Evolutionary conservation across 1,140 invertebrate genomes (phyloP), one percentile per base, ranked within the genome.

Genomic region (Cydia splendana): DNA sequence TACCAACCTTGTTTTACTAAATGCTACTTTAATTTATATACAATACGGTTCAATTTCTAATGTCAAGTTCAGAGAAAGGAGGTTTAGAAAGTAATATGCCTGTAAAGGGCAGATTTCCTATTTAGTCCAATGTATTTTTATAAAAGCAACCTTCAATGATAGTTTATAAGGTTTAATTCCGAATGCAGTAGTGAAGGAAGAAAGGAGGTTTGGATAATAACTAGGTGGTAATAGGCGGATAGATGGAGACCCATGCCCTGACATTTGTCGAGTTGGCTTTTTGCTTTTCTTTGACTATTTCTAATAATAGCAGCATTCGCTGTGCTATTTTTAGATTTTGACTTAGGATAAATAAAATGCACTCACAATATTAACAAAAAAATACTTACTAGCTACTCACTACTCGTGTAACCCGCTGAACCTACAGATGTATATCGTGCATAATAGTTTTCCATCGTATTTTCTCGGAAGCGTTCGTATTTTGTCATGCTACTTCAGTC

Each of bases 191-290:
- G 20, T 20, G 2, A 7, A 18, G 10, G 2, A 62, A 62, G 57
- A 62, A 24, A 62, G 57, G 20, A 24, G 57, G 2, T 62, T 62
- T 62, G 6, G 9, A 12, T 24, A 9, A n/a, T 62, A 62, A 12
- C 20, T 62, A 3, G 9, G 7, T 12, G 20, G 85, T 90, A 90
- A 91, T 90, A 88, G 90, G 85, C 75, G 82, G 84, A 91, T 88
- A 87, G 88, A 90, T 90, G 85, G 78, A 71, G 73, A 79, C 76
- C 79, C 73, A 78, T 82, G 83, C 77, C 87, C 87, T 77, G 80
- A 78, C 88, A 90, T 91, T 91, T 90, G 87, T 91, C 88, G 30
- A 18, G 67, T 28, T 15, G 65, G 10, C 24, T 20, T 42, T 65
- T 71, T 71, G 28, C 34, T 42, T 71, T 69, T 38, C 75, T 24